phyloP scores from a whole-genome alignment of 2,797 vertebrate species.

The Carapus acus region DNA sequence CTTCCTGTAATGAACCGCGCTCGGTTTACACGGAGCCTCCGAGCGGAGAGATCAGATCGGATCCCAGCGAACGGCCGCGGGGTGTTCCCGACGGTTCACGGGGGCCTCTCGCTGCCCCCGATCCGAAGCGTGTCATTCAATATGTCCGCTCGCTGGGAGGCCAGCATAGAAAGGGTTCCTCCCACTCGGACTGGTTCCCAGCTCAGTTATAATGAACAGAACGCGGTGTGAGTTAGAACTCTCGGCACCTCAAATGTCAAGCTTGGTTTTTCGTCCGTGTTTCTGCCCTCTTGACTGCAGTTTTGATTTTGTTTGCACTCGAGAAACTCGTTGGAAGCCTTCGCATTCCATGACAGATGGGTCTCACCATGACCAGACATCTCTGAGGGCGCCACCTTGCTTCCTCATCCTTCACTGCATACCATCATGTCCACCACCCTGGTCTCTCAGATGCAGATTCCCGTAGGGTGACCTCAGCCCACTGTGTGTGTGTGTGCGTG shows the following conservation, averaged over 20 bases:
- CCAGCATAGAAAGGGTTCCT: constrained; percentile 52
- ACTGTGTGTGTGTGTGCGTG: constrained; percentile 18
- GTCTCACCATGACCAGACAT: constrained; percentile 44
- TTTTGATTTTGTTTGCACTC: constrained; percentile 35
- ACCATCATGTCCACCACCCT: constrained; percentile 41
- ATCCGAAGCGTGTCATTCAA: constrained; percentile 63
- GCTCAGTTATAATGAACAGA: constrained; percentile 34
- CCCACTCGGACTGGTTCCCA: constrained; percentile 33
- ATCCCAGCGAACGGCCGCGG: constrained; percentile 52
- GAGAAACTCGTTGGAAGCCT: constrained; percentile 39
- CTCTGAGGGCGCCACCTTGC: constrained; percentile 28
- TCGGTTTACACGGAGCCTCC: constrained; percentile 39
- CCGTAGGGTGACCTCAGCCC: constrained; percentile 64
- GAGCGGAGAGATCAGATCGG: constrained; percentile 51
- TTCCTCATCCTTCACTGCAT: constrained; percentile 17
- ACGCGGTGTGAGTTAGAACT: constrained; percentile 23
- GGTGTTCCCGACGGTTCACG: constrained; percentile 64
- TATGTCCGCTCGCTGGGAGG: constrained; percentile 49
- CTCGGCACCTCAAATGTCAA: constrained; percentile 8
- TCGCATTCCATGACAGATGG: constrained; percentile 34
- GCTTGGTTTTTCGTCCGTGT: constrained; percentile 18
- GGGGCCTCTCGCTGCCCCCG: constrained; percentile 35
- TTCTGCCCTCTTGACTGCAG: constrained; percentile 8
- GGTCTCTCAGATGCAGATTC: constrained; percentile 69
- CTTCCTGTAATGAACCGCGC: constrained; percentile 52